Evolutionary conservation across 2,113 vertebrate genomes (phyloP).

Genomic region (Sinocyclocheilus grahami): DNA sequence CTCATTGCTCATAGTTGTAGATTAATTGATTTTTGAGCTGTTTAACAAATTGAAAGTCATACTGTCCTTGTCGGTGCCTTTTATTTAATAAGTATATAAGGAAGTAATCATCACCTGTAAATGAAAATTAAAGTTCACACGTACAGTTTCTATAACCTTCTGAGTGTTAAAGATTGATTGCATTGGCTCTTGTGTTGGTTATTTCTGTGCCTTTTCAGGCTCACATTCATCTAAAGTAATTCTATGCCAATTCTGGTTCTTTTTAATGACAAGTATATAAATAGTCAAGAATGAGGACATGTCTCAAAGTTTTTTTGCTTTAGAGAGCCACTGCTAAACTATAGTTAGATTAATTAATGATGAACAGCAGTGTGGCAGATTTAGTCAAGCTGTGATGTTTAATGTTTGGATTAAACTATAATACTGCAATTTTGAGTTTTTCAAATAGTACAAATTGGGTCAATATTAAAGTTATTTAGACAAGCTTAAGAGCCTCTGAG

Average conservation of each 20-base stretch:
- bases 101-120: not conserved
- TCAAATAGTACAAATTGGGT: not conserved
- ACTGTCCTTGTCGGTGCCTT: not conserved
- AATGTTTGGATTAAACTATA: not conserved
- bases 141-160: not conserved
- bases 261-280: slow-evolving; percentile 34
- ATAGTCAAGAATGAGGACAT: slow-evolving; percentile 38
- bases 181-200: not conserved
- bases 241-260: slow-evolving; percentile 14
- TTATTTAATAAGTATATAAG: not conserved
- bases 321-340: not conserved
- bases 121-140: not conserved
- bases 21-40: not conserved
- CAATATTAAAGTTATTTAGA: not conserved
- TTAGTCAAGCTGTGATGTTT: not conserved
- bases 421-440: not conserved
- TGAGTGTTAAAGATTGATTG: not conserved
- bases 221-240: slow-evolving; percentile 20
- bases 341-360: not conserved
- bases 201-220: not conserved
- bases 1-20: not conserved
- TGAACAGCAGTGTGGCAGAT: not conserved
- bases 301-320: not conserved
- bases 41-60: not conserved
- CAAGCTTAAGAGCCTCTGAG: not conserved